Evolutionary conservation across 1,140 invertebrate species (phyloP).

Genomic region (Dryas iulia): DNA sequence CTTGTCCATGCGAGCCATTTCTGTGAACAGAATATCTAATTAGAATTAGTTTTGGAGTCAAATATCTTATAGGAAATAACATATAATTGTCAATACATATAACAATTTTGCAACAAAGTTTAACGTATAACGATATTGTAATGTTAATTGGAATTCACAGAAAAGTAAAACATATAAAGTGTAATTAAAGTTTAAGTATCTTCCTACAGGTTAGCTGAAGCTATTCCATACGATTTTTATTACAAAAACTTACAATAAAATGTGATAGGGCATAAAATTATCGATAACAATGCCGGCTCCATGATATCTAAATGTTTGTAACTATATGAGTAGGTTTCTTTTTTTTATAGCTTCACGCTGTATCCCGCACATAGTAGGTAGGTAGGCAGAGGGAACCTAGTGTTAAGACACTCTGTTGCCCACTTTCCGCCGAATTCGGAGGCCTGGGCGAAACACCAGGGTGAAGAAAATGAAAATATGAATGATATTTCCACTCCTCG

Average conservation of each 20-base stretch:
- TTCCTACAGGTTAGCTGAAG: not conserved
- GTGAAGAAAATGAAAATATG: no score
- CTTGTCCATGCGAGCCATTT: conserved; percentile 93
- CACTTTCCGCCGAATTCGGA: no score
- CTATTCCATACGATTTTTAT: not conserved
- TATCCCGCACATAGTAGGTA: no score
- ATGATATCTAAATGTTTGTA: not conserved
- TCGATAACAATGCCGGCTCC: not conserved
- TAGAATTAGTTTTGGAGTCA: conserved; percentile 17
- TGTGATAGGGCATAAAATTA: not conserved
- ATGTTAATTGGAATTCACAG: conserved; percentile 3
- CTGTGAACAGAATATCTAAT: conserved; percentile 71
- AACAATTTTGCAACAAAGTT: not conserved
- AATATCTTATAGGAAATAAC: not conserved
- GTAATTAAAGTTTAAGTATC: not conserved
- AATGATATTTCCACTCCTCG: no score
- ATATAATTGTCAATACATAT: not conserved
- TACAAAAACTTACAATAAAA: not conserved
- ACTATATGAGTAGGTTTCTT: no score
- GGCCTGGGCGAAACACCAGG: no score
- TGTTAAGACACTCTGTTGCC: no score
- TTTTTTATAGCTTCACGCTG: no score
- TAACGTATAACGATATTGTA: not conserved
- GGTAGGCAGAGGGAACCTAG: no score
- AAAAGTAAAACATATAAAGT: not conserved